Conservation (phyloP, 2,797 vertebrate genomes). For the Nyctalus aviator region DNA sequence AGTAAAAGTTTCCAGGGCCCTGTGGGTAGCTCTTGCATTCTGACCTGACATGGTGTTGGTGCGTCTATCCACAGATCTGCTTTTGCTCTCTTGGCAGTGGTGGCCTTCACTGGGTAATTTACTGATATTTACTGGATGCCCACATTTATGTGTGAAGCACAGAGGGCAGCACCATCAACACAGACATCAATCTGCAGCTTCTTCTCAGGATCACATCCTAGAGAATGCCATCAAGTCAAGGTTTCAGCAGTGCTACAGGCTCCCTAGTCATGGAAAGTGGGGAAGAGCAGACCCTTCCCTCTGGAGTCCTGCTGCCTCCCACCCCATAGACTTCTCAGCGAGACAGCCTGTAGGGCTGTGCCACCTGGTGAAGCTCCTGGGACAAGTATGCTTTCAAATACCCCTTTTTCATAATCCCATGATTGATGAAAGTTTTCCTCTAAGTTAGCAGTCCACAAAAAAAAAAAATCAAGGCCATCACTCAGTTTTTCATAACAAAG, state of each 20-base stretch:
- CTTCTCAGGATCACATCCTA: neutral
- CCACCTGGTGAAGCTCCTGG: neutral
- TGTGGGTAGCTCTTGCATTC: neutral
- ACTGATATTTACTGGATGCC: neutral
- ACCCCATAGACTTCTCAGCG: neutral
- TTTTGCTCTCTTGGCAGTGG: neutral
- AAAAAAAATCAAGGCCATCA: slow-evolving; percentile 34
- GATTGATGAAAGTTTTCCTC: neutral
- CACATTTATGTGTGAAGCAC: neutral
- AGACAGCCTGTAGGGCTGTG: neutral
- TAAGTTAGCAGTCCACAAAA: neutral
- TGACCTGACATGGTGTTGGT: neutral
- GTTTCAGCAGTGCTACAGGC: neutral
- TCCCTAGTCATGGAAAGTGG: neutral
- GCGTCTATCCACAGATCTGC: neutral
- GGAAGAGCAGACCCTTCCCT: neutral
- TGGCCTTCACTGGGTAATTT: neutral
- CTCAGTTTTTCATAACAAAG: slow-evolving; percentile 6
- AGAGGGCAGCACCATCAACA: neutral
- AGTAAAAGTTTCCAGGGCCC: neutral
- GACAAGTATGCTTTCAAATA: neutral
- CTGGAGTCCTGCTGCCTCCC: neutral
- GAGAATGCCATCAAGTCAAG: neutral
- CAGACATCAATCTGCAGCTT: neutral
- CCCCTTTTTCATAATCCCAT: neutral